Evolutionary conservation across 2,888 invertebrate species (phyloP).

Genomic region (Ceraclea dissimilis): DNA sequence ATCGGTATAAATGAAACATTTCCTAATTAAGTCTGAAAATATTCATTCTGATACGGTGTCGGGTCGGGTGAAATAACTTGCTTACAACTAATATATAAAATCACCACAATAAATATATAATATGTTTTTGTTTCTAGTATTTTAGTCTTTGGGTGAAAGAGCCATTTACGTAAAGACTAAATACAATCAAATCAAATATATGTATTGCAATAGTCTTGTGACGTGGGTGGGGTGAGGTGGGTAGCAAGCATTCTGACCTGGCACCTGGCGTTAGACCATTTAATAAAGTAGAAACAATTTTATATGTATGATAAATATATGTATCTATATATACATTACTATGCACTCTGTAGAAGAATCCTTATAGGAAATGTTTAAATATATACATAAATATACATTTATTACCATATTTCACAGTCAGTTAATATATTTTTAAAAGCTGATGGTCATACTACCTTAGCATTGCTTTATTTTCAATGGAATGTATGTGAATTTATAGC

Average conservation of each 20-base stretch:
- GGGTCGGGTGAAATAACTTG: no score
- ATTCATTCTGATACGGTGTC: slow-evolving; percentile 18
- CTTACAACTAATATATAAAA: no score
- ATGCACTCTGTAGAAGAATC: slow-evolving; percentile 20
- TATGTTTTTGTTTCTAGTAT: slow-evolving; percentile 17
- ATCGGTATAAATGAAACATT: slow-evolving; percentile 19
- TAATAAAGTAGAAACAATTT: slow-evolving; percentile 1
- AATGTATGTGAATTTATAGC: slow-evolving; percentile 53
- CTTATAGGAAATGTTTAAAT: neutral
- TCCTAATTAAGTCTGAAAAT: slow-evolving; percentile 25
- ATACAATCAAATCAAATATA: slow-evolving; percentile 24
- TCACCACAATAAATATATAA: no score
- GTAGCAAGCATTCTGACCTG: no score
- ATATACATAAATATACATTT: neutral
- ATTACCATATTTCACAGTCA: slow-evolving; percentile 1
- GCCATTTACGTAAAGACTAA: slow-evolving; percentile 23
- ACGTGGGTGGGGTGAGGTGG: no score
- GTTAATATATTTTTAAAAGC: slow-evolving; percentile 1
- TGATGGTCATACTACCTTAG: slow-evolving; percentile 31
- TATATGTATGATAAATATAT: neutral
- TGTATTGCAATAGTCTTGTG: slow-evolving; percentile 23
- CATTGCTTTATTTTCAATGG: slow-evolving; percentile 54
- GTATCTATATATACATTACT: slow-evolving; percentile 11
- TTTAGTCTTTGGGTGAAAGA: slow-evolving; percentile 23
- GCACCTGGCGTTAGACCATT: slow-evolving; percentile 24